Evolutionary conservation across 2,113 vertebrate species (phyloP), one percentile per base, ranked within the genome.

Genomic region (Glaucomys volans): DNA sequence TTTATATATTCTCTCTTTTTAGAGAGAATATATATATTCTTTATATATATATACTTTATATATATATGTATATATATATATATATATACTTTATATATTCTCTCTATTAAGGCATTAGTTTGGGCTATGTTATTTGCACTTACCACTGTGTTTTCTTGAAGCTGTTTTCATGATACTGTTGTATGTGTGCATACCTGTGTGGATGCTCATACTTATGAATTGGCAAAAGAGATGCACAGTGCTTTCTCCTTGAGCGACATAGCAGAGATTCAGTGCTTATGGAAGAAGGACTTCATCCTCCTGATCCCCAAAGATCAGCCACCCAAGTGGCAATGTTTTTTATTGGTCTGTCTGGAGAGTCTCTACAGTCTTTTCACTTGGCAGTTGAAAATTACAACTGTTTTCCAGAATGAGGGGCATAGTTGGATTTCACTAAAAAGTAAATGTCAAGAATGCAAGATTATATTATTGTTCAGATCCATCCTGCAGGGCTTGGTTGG

Each of bases 211-310:
- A 57, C 77, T 50, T 50, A 4, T 0, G 7, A 64, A 24, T 2
- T 2, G 22, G 37, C 10, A 2, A 44, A 14, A 44, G 24, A 26
- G 52, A 1, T 0, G 35, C 82, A 13, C 8, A 0, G 1, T 30
- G 22, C 30, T 42, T n/a, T 17, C 30, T 64, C 30, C 8, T n/a
- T 22, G 7, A 40, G 75, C 28, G 2, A 0, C 18, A 4, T 0
- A 47, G 6, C 54, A 71, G 64, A 74, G 37, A 44, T 7, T 24
- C 4, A 11, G 13, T 9, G 28, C 12, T 20, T 16, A 18, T 1
- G 26, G 75, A 75, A 69, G 37, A 57, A 54, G 35, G 10, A 64
- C 37, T 2, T n/a, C 18, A 1, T 4, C 30, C 11, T 42, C 8
- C 54, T 13, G 5, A 9, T 35, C 20, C 71, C 14, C 0, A 10